Conservation (phyloP, 1,140 invertebrate species). For the Geopemphigus sp. region DNA sequence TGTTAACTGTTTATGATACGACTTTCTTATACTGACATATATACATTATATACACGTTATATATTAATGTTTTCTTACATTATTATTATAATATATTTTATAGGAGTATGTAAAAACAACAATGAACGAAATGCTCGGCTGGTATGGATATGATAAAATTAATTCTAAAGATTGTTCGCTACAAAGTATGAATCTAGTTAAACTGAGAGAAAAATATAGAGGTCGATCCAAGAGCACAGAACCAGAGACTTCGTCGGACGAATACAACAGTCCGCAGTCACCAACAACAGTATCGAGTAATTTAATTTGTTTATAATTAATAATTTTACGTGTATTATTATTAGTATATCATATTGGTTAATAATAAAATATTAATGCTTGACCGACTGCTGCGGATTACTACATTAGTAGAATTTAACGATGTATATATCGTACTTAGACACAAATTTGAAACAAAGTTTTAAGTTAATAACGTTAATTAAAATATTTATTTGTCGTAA, state of each 20-base stretch:
- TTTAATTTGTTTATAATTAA: constrained; percentile 1
- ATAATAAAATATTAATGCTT: no score
- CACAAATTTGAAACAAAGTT: no score
- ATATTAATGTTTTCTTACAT: neutral
- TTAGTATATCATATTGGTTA: neutral
- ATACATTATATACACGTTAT: neutral
- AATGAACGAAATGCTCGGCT: constrained; percentile 85
- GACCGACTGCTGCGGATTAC: no score
- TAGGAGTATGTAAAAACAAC: constrained; percentile 86
- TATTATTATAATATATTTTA: constrained; percentile 54
- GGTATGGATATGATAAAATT: constrained; percentile 81
- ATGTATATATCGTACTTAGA: no score
- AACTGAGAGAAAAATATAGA: constrained; percentile 33
- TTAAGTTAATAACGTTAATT: no score
- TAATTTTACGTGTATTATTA: neutral
- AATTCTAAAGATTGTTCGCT: constrained; percentile 52
- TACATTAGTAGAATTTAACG: no score
- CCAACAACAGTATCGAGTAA: constrained; percentile 34
- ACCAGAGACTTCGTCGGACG: constrained; percentile 37
- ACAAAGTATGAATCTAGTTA: constrained; percentile 47
- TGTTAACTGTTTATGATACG: no score
- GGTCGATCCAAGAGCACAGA: constrained; percentile 35
- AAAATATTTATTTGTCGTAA: no score
- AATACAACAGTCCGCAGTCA: constrained; percentile 32
- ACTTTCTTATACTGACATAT: no score